Percentiles rank a stretch among this genome's conserved stretches.
Conservation (phyloP, 2,888 invertebrate species). For the Rhimphoctona megacephalus region DNA sequence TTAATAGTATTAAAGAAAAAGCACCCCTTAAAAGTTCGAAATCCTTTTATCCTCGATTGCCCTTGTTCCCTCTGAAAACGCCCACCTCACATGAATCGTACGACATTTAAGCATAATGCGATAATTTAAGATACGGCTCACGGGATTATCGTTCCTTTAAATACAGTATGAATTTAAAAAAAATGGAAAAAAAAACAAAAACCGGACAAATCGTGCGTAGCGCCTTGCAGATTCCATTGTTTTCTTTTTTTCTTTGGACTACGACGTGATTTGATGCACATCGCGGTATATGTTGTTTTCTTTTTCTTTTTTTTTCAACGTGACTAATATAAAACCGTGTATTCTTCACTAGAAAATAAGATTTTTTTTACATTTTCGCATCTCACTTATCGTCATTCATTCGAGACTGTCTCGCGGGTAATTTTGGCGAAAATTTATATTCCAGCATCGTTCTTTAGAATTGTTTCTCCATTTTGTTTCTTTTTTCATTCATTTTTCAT, state of each 20-base stretch:
- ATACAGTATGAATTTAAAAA: conserved; percentile 70
- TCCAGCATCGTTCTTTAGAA: conserved; percentile 20
- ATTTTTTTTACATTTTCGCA: conserved; percentile 38
- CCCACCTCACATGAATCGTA: conserved; percentile 79
- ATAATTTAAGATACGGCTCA: conserved; percentile 81
- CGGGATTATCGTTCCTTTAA: conserved; percentile 80
- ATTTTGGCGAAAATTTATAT: conserved; percentile 20
- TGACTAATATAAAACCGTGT: conserved; percentile 34
- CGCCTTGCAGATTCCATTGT: conserved; percentile 81
- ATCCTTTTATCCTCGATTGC: conserved; percentile 26
- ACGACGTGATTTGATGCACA: conserved; percentile 42
- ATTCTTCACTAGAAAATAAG: conserved; percentile 54
- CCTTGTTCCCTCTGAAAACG: conserved; percentile 63
- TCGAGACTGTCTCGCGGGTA: conserved; percentile 14
- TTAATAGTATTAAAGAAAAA: conserved; percentile 73
- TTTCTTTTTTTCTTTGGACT: conserved; percentile 61
- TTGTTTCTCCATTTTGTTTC: conserved; percentile 22
- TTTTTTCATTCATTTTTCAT: background rate
- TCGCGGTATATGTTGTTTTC: conserved; percentile 49
- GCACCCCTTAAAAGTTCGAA: conserved; percentile 37
- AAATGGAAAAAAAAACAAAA: conserved; percentile 70
- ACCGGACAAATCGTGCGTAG: conserved; percentile 72
- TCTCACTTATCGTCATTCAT: background rate
- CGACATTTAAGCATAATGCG: conserved; percentile 80
- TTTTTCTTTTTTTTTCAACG: conserved; percentile 30